Percentiles rank a stretch among this genome's conserved stretches.
Conservation (phyloP, 2,888 invertebrate genomes). For the Trissonchulus sp. region DNA sequence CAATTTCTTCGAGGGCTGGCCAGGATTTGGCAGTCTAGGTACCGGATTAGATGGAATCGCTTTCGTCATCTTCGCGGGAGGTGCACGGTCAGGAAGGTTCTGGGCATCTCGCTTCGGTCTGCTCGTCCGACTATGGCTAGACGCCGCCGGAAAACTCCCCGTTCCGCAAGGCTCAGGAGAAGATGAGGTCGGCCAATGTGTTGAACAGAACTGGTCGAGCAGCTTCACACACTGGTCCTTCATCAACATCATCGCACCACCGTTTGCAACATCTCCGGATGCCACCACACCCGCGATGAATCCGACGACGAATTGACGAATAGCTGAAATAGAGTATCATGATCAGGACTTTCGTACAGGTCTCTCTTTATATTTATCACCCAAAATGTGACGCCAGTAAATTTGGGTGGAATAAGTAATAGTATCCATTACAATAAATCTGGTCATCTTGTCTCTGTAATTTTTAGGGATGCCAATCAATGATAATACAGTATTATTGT, state of each 20-base stretch:
- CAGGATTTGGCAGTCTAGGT: too few species aligned
- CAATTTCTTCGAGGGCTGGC: too few species aligned
- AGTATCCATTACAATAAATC: background rate
- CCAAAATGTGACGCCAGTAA: slow-evolving; percentile 2
- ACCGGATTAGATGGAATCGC: too few species aligned
- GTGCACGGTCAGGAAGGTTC: too few species aligned
- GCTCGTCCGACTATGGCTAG: too few species aligned
- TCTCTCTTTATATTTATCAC: slow-evolving; percentile 1
- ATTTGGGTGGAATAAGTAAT: background rate
- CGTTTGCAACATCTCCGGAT: background rate
- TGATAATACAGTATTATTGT: slow-evolving; percentile 41
- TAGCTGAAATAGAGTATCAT: background rate
- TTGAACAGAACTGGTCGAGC: background rate
- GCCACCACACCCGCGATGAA: background rate
- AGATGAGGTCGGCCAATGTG: too few species aligned
- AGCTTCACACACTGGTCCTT: background rate
- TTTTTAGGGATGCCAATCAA: slow-evolving; percentile 28
- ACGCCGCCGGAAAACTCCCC: too few species aligned
- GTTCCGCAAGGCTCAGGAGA: too few species aligned
- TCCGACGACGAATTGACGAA: background rate
- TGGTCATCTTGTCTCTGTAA: background rate
- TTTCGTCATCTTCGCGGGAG: too few species aligned
- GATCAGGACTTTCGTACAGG: too few species aligned
- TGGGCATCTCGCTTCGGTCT: too few species aligned
- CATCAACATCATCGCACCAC: background rate